Conservation (phyloP, 2,797 vertebrate genomes). For the Poeciliopsis presidionis region DNA sequence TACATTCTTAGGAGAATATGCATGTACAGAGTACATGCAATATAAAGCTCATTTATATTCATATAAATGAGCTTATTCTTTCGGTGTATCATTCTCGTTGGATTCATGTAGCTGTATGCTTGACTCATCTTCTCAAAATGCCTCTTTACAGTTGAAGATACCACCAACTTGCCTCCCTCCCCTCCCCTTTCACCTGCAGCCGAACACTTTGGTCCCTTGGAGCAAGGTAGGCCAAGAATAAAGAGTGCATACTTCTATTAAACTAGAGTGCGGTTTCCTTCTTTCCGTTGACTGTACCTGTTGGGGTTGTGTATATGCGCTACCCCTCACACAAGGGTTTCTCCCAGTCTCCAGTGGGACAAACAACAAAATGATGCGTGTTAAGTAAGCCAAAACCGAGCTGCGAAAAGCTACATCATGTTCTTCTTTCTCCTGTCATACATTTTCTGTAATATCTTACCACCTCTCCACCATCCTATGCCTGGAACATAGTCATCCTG, state of each 20-base stretch:
- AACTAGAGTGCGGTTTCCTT: conserved; percentile 39
- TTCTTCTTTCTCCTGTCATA: conserved; percentile 57
- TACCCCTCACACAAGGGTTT: conserved; percentile 14
- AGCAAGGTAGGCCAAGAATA: conserved; percentile 87
- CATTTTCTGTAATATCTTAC: conserved; percentile 60
- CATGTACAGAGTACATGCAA: background rate
- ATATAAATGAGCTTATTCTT: background rate
- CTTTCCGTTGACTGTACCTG: conserved; percentile 35
- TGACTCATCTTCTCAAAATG: conserved; percentile 6
- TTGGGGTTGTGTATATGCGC: conserved; percentile 31
- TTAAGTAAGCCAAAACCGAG: conserved; percentile 32
- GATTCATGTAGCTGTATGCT: background rate
- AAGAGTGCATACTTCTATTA: conserved; percentile 26
- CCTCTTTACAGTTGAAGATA: conserved; percentile 83
- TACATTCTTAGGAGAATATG: background rate
- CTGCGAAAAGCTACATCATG: conserved; percentile 51
- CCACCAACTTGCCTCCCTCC: conserved; percentile 95
- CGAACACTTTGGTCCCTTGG: conserved; percentile 89
- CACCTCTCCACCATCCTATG: conserved; percentile 57
- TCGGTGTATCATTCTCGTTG: background rate
- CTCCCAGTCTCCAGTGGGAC: conserved; percentile 15
- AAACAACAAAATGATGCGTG: conserved; percentile 43
- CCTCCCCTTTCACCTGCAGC: conserved; percentile 96
- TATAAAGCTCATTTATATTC: background rate
- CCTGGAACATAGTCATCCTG: conserved; percentile 46